Evolutionary conservation across 2,888 invertebrate species (phyloP), one percentile per base, ranked within the genome.

Genomic region (Latrodectus hesperus): DNA sequence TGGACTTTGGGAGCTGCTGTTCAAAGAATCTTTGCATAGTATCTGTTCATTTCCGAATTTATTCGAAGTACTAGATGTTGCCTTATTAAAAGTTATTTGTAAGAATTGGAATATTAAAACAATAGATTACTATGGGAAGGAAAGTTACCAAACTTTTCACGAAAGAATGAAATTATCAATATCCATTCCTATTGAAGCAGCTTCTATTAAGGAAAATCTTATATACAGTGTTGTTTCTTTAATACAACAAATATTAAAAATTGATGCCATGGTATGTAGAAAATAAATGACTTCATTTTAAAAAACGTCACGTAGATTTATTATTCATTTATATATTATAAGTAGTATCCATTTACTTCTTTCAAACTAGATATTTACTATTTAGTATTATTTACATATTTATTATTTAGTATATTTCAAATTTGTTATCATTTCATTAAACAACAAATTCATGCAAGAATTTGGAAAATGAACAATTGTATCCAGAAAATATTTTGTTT

Each of bases 221-320:
- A n/a, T 85, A 11, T 22, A 9, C 11, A 60, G 52, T 26, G 52
- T 85, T 17, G 26, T 85, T 53, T 70, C 70, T 22, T 64, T 85
- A 17, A 11, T 85, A 12, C 26, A 68, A n/a, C 85, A 80, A 49
- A 38, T 85, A 38, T 51, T 85, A 17, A 85, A 65, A 85, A 79
- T 85, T 17, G 85, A 85, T 75, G 52, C 74, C 9, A 70, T 85
- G 12, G 14, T 83, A 14, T 60, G 38, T 14, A n/a, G 52, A 26
- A 72, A 52, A 51, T 72, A 16, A 51, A 8, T 38, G 0, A 10
- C 8, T 9, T 22, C n/a, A 12, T 12, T 64, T 64, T 64, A 71
- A 12, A 14, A 14, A n/a, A 49, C 49, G 70, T 38, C 6, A 6
- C 38, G 2, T 38, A 38, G 6, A 38, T 38, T 38, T 38, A 38